These are phyloP conservation scores for Thaumatotibia leucotreta DNA, from an alignment of 1,140 invertebrate genomes.

Conservation along the genomic window DNA sequence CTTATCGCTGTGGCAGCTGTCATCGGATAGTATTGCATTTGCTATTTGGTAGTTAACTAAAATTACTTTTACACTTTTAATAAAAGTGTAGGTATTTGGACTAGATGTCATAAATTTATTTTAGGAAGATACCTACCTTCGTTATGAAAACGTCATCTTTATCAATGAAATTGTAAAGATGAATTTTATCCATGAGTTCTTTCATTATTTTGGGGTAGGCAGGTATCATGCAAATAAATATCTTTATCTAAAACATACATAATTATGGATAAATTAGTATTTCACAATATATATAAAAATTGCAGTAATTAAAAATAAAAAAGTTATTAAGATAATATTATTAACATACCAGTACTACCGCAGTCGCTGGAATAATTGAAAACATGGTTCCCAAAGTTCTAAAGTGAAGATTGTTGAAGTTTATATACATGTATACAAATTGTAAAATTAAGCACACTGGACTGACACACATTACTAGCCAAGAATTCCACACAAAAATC, in stretches of 20 bases:
- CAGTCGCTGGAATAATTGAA: slow-evolving; percentile 28
- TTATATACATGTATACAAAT: slow-evolving; percentile 22
- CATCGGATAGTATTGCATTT: background rate
- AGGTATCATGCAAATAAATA: background rate
- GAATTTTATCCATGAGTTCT: slow-evolving; percentile 35
- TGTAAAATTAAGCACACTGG: slow-evolving; percentile 22
- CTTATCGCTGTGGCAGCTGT: background rate
- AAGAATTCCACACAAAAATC: slow-evolving; percentile 15
- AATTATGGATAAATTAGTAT: slow-evolving; percentile 24
- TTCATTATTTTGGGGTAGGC: slow-evolving; percentile 30
- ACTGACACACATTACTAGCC: slow-evolving; percentile 12
- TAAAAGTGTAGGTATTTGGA: background rate
- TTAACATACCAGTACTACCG: slow-evolving; percentile 25
- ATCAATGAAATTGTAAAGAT: slow-evolving; percentile 29
- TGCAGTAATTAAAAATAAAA: background rate
- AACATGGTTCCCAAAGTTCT: slow-evolving; percentile 29
- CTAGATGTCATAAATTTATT: too few species aligned
- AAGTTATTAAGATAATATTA: slow-evolving; percentile 2
- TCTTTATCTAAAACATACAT: slow-evolving; percentile 3
- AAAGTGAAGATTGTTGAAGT: slow-evolving; percentile 25
- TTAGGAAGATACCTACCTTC: too few species aligned
- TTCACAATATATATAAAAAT: slow-evolving; percentile 25
- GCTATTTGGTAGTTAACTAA: background rate
- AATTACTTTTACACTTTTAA: background rate
- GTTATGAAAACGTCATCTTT: slow-evolving; percentile 24